These are phyloP conservation scores for Sciurus vulgaris DNA, from an alignment of 2,797 vertebrate genomes.

Conservation along the genomic window DNA sequence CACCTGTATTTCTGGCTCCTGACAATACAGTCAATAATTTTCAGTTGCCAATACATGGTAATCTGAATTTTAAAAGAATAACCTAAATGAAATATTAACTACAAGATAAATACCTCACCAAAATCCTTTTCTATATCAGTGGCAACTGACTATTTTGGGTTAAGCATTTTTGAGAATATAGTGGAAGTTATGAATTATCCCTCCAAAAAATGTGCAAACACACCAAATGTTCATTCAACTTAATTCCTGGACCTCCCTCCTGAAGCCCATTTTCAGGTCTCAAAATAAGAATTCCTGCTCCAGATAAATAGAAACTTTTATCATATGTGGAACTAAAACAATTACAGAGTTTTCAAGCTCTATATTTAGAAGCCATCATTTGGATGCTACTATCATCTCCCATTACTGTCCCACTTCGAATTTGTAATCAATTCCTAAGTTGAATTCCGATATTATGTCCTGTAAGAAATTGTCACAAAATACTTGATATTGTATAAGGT, in stretches of 20 bases:
- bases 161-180: neutral
- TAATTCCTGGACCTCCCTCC: neutral
- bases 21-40: neutral
- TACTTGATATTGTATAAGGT: neutral
- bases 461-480: neutral
- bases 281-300: neutral
- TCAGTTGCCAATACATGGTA: neutral
- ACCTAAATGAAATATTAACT: neutral
- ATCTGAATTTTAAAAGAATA: neutral
- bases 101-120: neutral
- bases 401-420: neutral
- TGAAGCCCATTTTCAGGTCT: neutral
- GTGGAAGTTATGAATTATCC: neutral
- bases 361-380: neutral
- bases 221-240: neutral
- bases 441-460: neutral
- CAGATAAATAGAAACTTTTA: neutral
- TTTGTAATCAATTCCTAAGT: neutral
- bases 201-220: neutral
- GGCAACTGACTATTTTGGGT: neutral
- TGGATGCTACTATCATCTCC: neutral
- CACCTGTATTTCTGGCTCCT: neutral
- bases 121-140: neutral
- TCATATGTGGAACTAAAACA: neutral
- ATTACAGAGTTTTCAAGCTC: neutral